Conservation (phyloP, 2,888 invertebrate species). For the Ernsta delagoae region DNA sequence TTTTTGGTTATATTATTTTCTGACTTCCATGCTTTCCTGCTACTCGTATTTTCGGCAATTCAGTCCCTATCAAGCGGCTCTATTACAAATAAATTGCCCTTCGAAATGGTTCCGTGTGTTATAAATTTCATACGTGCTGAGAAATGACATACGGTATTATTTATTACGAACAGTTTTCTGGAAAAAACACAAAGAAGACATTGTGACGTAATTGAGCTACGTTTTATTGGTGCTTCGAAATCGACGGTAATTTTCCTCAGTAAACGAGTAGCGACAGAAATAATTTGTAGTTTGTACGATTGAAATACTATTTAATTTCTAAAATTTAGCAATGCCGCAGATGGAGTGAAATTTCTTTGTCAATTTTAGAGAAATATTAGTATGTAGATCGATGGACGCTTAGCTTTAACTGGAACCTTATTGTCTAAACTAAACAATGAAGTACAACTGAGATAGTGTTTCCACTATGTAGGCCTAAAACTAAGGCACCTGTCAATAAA, state of each 20-base stretch:
- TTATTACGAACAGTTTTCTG: conserved; percentile 74
- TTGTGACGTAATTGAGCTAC: conserved; percentile 80
- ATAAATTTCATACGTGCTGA: conserved; percentile 85
- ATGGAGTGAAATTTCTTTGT: too few relatives aligned
- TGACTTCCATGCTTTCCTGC: conserved; percentile 30
- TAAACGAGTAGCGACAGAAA: conserved; percentile 7
- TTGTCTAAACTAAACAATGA: too few relatives aligned
- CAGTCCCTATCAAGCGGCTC: conserved; percentile 64
- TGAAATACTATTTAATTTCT: conserved; percentile 12
- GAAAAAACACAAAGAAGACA: conserved; percentile 79
- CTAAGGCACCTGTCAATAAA: too few relatives aligned
- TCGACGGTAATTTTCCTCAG: conserved; percentile 31
- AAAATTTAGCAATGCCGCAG: neutral
- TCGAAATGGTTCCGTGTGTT: conserved; percentile 77
- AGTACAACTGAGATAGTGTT: too few relatives aligned
- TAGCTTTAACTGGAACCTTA: too few relatives aligned
- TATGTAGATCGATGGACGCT: too few relatives aligned
- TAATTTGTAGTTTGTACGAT: conserved; percentile 1
- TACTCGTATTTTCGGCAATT: conserved; percentile 45
- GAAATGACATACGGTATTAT: conserved; percentile 85
- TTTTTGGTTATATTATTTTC: conserved; percentile 4
- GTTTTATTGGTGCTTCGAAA: conserved; percentile 65
- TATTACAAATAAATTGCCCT: conserved; percentile 84
- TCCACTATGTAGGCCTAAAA: too few relatives aligned
- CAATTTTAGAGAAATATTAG: too few relatives aligned